Base-by-base conservation (phyloP, 1,140 invertebrate genomes). In the Dendrolimus kikuchii region DNA sequence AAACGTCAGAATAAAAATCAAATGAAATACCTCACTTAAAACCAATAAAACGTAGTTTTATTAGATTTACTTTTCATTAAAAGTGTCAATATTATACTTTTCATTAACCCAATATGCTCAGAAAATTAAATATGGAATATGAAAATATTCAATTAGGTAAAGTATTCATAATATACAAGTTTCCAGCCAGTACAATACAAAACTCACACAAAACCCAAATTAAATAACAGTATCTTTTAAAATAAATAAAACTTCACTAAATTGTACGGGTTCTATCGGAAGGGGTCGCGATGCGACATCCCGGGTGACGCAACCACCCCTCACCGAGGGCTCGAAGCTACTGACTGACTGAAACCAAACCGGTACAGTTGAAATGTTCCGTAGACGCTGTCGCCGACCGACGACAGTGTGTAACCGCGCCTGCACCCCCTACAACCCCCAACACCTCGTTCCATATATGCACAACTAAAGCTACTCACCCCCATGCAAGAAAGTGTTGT, bases 391-490 rank as follows among this genome's bases (percentile, higher is more conserved):
- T 60, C 59, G 62, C 55, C 64, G 59, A 50, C 40, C 49, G 57
- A 60, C 62, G 57, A 69, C 65, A 72, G 69, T 74, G 74, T 71
- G 66, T 71, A 75, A 66, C 63, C 72, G 64, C 56, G 59, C 61
- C 56, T 63, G 58, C 66, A 66, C 64, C 68, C 70, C 64, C 57
- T 71, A 57, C 40, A 55, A 60, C 50, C 61, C 67, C 72, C 52
- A 53, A 64, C 60, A 67, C 68, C 64, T 70, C 62, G 62, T 70
- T 59, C 59, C 64, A 76, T 71, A 79, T 78, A 81, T 80, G 81
- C 79, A 85, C 77, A 78, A 74, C 71, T 71, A 71, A 77, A 77
- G 76, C 74, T 48, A 41, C 42, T 47, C 49, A 62, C 43, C 64
- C 48, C 65, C 70, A 71, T 68, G 74, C 74, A 80, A 76, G 71